phyloP scores from a whole-genome alignment of 2,797 vertebrate species.

The Bradypus variegatus region DNA sequence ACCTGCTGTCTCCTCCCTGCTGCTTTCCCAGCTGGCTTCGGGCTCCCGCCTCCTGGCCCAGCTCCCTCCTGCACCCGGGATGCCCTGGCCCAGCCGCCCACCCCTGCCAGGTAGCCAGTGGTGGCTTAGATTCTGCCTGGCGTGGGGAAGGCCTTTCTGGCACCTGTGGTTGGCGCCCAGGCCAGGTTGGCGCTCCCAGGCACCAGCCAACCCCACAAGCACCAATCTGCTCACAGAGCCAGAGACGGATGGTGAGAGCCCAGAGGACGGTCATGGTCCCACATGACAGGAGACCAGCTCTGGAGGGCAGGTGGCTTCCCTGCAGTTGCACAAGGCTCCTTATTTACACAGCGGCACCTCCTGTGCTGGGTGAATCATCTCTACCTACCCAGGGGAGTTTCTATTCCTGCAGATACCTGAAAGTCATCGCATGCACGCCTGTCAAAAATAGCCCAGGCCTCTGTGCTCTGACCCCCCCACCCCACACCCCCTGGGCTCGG shows the following conservation, averaged over 20 bases:
- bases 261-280: not conserved
- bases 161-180: too few species aligned
- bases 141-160: not conserved
- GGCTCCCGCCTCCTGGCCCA: not conserved
- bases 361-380: not conserved
- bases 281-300: not conserved
- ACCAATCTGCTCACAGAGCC: not conserved
- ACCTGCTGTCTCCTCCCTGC: too few species aligned
- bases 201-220: not conserved
- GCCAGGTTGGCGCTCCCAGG: not conserved
- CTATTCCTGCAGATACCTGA: conserved; percentile 21
- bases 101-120: too few species aligned
- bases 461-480: rapidly evolving
- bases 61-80: too few species aligned
- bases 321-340: not conserved
- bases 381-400: not conserved
- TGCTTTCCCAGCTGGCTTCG: not conserved
- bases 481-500: rapidly evolving
- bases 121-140: not conserved
- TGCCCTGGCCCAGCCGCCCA: not conserved
- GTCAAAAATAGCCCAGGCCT: not conserved
- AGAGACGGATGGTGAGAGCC: too few species aligned
- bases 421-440: not conserved
- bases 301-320: not conserved
- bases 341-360: not conserved